Base-by-base conservation (phyloP, 2,888 invertebrate genomes). In the Lathronympha strigana region DNA sequence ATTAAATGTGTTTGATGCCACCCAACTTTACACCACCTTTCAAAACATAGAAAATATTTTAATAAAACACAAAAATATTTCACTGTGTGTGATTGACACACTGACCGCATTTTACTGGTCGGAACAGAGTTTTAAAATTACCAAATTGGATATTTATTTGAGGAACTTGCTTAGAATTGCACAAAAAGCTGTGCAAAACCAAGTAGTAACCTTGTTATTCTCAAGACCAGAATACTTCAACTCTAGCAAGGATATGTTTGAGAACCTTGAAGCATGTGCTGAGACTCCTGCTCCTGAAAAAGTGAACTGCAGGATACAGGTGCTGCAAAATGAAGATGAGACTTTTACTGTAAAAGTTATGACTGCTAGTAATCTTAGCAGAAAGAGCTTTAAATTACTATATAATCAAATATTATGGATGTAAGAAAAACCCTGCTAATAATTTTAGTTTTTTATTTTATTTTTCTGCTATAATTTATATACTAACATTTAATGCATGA, bases 41-140 rank as follows among this genome's bases (percentile, higher is more conserved):
- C 80, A 87, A 66, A 87, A 87, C 66, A 76, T 93, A 51, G 92
- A 92, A 75, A 87, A 76, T 64, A 72, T 91, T 47, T 75, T 93
- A 63, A 68, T 80, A 19, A 76, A 83, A 69, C 70, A 91, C 73
- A 71, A 79, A 31, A 84, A 87, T 71, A 83, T 91, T 70, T 82
- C 88, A 64, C 68, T 93, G 11, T 60, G 93, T 43, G 72, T 92
- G 61, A 77, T 93, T 73, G 86, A 93, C 70, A 89, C 88, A 45
- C 68, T 93, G 38, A 85, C 89, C 69, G 89, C 93, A 70, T 93
- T 90, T 77, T 93, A 93, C 76, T 93, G 93, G 93, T 88, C 88
- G 50, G 93, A 93, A 76, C 90, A 87, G 80, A 79, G 74, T 69
- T 82, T 76, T 67, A 91, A 87, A 83, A 82, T 89, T 73, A 81